Evolutionary conservation across 2,797 vertebrate genomes (phyloP).

Genomic region (Mastacembelus armatus): DNA sequence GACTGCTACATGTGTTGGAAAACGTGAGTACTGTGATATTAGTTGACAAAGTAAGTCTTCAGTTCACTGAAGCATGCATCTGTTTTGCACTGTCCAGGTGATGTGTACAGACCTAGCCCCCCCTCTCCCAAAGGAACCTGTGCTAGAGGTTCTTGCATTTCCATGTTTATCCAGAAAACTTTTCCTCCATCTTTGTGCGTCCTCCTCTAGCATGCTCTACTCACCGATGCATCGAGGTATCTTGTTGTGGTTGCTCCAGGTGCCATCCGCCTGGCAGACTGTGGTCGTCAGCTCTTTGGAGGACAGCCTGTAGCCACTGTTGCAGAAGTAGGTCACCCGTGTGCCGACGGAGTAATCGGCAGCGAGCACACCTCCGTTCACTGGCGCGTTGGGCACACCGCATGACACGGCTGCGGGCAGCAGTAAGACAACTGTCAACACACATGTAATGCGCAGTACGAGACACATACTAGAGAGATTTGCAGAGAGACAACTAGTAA

Average conservation of each 20-base stretch:
- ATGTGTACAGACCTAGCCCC: too few relatives aligned
- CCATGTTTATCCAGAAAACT: constrained; percentile 21
- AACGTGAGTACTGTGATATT: too few relatives aligned
- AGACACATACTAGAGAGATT: constrained; percentile 25
- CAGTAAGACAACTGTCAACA: constrained; percentile 42
- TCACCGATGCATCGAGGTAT: constrained; percentile 95
- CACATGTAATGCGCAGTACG: constrained; percentile 36
- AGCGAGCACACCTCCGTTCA: constrained; percentile 94
- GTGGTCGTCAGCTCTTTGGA: constrained; percentile 97
- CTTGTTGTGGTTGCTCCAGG: constrained; percentile 99
- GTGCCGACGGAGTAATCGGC: constrained; percentile 97
- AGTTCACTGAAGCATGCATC: too few relatives aligned
- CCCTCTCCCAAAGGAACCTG: too few relatives aligned
- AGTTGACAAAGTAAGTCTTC: too few relatives aligned
- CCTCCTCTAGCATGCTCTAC: constrained; percentile 30
- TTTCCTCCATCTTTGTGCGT: constrained; percentile 1
- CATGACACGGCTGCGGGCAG: constrained; percentile 91
- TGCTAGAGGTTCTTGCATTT: constrained; percentile 14
- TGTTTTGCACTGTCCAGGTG: too few relatives aligned
- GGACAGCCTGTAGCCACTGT: constrained; percentile 93
- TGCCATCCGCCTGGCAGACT: constrained; percentile 95
- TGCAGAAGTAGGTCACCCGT: constrained; percentile 96
- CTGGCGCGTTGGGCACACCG: constrained; percentile 92
- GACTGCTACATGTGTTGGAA: too few relatives aligned
- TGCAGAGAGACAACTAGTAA: constrained; percentile 15